Evolutionary conservation across 2,888 invertebrate species (phyloP), one percentile per base, ranked within the genome.

Genomic region (Thymelicus acteon): DNA sequence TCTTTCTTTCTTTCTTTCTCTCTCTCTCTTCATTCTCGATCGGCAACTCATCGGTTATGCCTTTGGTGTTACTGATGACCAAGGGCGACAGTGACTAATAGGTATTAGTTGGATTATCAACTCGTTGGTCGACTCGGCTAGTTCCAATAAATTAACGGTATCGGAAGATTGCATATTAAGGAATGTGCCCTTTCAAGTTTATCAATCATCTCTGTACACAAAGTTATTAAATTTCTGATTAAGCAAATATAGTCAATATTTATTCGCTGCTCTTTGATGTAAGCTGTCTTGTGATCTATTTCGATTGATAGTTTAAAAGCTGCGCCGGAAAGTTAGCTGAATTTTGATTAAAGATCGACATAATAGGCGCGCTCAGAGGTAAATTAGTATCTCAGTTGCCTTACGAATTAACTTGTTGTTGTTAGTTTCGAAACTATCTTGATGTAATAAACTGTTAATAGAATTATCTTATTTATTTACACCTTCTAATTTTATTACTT

Each of bases 291-390:
- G 57, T 57, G 3, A 57, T 31, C 31, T 31, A 6, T 31, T 12
- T 13, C 13, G 13, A 57, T 57, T 57, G 57, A 57, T 57, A 57
- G 57, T 57, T 57, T 31, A 13, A 31, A 7, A 57, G 57, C 31
- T 24, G 31, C 6, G 24, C 24, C 13, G 13, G 31, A 31, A 57
- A 57, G 31, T 57, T 57, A 44, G 44, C 1, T 8, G 57, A 57
- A 31, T 5, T 13, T 57, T 24, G 24, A 57, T 57, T 31, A 31
- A 57, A 12, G 13, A 13, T 31, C 10, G 24, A 31, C 57, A 24
- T 31, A 57, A 12, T 57, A 31, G 13, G 12, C 31, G 0, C 8
- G 57, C 12, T 57, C 31, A 12, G 3, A 52, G 19, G 15, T 52
- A 52, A 19, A 49, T n/a, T 15, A n/a, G 0, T 8, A 19, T 52